These are phyloP conservation scores for Sternotherus odoratus DNA, from an alignment of 2,797 vertebrate genomes.

Conservation along the genomic window DNA sequence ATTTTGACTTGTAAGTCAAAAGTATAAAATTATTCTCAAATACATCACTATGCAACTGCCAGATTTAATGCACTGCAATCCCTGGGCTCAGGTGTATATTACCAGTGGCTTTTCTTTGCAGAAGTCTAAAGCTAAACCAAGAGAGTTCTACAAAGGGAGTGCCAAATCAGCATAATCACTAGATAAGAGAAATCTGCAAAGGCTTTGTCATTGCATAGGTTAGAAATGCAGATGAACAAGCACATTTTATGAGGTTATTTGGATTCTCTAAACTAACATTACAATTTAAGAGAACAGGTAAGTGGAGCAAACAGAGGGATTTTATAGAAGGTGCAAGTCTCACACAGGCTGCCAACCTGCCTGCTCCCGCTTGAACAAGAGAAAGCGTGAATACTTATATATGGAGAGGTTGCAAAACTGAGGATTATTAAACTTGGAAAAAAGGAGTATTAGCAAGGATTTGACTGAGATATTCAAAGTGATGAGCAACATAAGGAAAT, in stretches of 20 bases:
- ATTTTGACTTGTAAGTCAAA: background rate
- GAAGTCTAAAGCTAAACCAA: background rate
- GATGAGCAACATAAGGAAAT: background rate
- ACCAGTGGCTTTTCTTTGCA: background rate
- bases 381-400: background rate
- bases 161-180: background rate
- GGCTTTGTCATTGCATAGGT: background rate
- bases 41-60: background rate
- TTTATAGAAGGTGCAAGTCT: background rate
- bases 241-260: background rate
- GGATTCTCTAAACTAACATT: background rate
- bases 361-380: background rate
- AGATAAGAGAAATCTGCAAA: background rate
- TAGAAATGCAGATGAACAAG: background rate
- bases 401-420: background rate
- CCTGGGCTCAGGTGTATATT: background rate
- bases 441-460: background rate
- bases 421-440: background rate
- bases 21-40: background rate
- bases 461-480: background rate
- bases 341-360: background rate
- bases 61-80: background rate
- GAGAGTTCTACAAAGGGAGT: background rate
- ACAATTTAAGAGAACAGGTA: background rate
- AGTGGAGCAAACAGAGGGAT: background rate